A percentile compares a stretch with the other conserved stretches of the same genome.
phyloP scores from a whole-genome alignment of 2,888 invertebrate genomes.

The Pristionchus exspectatus region DNA sequence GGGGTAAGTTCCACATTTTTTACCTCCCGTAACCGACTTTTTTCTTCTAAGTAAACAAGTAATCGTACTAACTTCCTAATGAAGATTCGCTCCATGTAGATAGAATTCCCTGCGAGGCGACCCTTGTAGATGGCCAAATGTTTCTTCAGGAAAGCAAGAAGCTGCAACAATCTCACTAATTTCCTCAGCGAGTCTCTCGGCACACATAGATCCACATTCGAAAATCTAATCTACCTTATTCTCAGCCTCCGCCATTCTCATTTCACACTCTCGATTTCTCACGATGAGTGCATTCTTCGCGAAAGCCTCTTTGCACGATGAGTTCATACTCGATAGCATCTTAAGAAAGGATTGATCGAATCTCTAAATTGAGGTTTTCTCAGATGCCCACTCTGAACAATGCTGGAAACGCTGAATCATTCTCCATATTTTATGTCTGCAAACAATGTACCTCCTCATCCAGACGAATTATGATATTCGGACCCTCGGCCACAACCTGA shows the following conservation, averaged over 20 bases:
- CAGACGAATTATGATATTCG: slow-evolving; percentile 88
- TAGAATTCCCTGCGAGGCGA: slow-evolving; percentile 75
- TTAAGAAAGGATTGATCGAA: not conserved
- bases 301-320: slow-evolving; percentile 91
- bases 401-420: too few relatives aligned
- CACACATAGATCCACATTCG: not conserved
- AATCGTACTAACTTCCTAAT: slow-evolving; percentile 80
- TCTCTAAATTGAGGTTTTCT: too few relatives aligned
- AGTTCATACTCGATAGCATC: slow-evolving; percentile 86
- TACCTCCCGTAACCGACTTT: too few relatives aligned
- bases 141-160: slow-evolving; percentile 86
- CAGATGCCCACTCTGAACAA: too few relatives aligned
- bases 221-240: slow-evolving; percentile 80
- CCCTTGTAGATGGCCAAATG: slow-evolving; percentile 82
- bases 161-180: slow-evolving; percentile 65
- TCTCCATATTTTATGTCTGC: not conserved
- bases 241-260: slow-evolving; percentile 86
- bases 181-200: not conserved
- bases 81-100: slow-evolving; percentile 84
- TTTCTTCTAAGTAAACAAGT: not conserved
- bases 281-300: slow-evolving; percentile 89
- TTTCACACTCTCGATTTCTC: slow-evolving; percentile 85
- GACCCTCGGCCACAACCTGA: slow-evolving; percentile 78
- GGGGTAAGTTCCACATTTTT: not conserved
- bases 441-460: slow-evolving; percentile 83